Percentiles rank a stretch among this genome's conserved stretches.
Conservation (phyloP, 92 coral and sea anemone species). For the Palythoa caribaeorum region DNA sequence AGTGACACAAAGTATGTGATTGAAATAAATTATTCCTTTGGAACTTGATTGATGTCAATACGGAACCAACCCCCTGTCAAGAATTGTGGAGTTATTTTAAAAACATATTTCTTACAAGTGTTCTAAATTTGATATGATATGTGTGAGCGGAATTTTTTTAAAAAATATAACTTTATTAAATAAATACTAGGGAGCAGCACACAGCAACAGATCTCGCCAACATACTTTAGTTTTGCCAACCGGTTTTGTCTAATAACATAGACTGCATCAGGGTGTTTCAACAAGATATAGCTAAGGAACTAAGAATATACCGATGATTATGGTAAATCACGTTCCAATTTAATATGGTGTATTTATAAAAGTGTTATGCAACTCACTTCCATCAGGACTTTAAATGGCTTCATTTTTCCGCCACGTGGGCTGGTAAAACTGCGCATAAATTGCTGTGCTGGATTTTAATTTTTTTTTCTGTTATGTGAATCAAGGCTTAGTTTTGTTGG, state of each 20-base stretch:
- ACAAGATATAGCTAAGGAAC: background rate
- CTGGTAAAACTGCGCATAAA: background rate
- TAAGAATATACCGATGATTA: too few relatives aligned
- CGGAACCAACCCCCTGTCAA: conserved; percentile 38
- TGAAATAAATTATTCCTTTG: conserved; percentile 40
- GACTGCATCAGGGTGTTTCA: background rate
- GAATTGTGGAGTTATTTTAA: background rate
- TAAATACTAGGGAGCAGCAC: background rate
- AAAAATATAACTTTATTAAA: too few relatives aligned
- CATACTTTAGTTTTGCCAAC: background rate
- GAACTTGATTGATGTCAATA: conserved; percentile 33
- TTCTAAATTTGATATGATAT: background rate
- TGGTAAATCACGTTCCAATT: too few relatives aligned
- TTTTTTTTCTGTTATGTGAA: background rate
- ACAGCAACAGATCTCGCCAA: background rate
- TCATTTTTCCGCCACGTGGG: background rate
- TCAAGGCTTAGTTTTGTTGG: background rate
- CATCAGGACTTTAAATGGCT: background rate
- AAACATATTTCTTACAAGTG: background rate
- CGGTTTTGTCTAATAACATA: background rate
- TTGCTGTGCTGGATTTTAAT: background rate
- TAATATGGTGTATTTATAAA: too few relatives aligned
- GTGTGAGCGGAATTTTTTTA: background rate
- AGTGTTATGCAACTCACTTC: background rate
- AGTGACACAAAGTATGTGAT: conserved; percentile 3